Base-by-base conservation (phyloP, 2,888 invertebrate genomes). In the Cyclophora punctaria region DNA sequence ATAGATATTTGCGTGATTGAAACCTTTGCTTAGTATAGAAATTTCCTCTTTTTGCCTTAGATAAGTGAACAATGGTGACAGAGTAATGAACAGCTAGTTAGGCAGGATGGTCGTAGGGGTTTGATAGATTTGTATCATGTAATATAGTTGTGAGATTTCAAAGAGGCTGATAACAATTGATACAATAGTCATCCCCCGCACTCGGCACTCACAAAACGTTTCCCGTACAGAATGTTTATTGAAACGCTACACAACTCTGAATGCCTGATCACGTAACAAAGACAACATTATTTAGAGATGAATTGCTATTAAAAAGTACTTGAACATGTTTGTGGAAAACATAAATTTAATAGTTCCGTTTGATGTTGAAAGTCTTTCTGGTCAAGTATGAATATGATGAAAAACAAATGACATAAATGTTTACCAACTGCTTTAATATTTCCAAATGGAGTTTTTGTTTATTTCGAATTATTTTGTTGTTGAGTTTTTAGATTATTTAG, bases 121-220 rank as follows among this genome's bases (percentile, higher is more conserved):
- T 41, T 41, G 41, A 33, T 34, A 41, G 41, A 41, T 47, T 34
- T 41, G 42, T n/a, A 47, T 47, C 42, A 47, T 47, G 47, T 44
- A 50, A 45, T 50, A 55, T 41, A 52, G 50, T 48, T 48, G 43
- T 43, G 46, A 52, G 52, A 49, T 54, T 50, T 48, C 51, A 51
- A 53, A 56, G 54, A 57, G 60, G 48, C 53, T 47, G 48, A 46
- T 49, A 56, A 59, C 64, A 62, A 70, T 66, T 59, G 56, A 62
- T 62, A 75, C 73, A 76, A 75, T 72, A 67, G 69, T 58, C 66
- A 70, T 59, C 60, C 73, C 67, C 64, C 70, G 69, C 64, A 59
- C 59, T 53, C 55, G 56, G 64, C 65, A 62, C 64, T 60, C 64
- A 56, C 71, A 69, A 68, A 78, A 75, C 76, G 75, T 74, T 64